phyloP scores from a whole-genome alignment of 2,797 vertebrate genomes.

The Myripristis jacobus region DNA sequence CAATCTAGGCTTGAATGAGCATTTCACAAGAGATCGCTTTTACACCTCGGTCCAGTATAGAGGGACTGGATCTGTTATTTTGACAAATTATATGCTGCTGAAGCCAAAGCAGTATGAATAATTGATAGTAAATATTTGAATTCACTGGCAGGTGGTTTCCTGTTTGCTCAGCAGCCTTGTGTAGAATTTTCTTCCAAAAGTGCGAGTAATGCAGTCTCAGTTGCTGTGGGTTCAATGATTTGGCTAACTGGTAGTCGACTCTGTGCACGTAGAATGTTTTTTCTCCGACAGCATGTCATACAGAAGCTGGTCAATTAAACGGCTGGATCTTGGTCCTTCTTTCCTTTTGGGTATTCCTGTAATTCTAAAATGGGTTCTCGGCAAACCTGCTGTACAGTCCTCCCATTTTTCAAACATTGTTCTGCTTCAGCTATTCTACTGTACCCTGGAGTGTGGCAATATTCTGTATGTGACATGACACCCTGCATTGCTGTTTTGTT shows the following conservation, averaged over 20 bases:
- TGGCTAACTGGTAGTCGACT: constrained; percentile 17
- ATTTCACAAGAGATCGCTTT: constrained; percentile 58
- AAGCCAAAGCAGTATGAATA: constrained; percentile 69
- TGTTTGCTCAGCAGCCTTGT: constrained; percentile 55
- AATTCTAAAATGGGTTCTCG: constrained; percentile 32
- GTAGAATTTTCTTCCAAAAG: constrained; percentile 50
- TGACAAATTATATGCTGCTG: constrained; percentile 68
- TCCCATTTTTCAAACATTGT: constrained; percentile 32
- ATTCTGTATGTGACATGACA: neutral
- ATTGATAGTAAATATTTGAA: constrained; percentile 76
- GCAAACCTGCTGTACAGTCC: constrained; percentile 3
- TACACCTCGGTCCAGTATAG: constrained; percentile 52
- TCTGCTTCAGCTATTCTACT: constrained; percentile 26
- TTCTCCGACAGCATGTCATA: neutral
- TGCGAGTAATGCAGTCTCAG: constrained; percentile 42
- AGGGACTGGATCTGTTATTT: constrained; percentile 60
- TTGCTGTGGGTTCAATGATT: constrained; percentile 23
- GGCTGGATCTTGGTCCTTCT: neutral
- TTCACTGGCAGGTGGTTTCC: constrained; percentile 56
- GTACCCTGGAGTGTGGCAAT: constrained; percentile 13
- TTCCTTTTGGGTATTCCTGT: constrained; percentile 21
- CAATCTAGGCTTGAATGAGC: constrained; percentile 52
- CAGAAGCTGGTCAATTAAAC: neutral
- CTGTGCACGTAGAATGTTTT: constrained; percentile 22
- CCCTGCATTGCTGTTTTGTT: neutral